Evolutionary conservation across 2,113 vertebrate genomes (phyloP), one percentile per base, ranked within the genome.

Genomic region (Eurypyga helias): DNA sequence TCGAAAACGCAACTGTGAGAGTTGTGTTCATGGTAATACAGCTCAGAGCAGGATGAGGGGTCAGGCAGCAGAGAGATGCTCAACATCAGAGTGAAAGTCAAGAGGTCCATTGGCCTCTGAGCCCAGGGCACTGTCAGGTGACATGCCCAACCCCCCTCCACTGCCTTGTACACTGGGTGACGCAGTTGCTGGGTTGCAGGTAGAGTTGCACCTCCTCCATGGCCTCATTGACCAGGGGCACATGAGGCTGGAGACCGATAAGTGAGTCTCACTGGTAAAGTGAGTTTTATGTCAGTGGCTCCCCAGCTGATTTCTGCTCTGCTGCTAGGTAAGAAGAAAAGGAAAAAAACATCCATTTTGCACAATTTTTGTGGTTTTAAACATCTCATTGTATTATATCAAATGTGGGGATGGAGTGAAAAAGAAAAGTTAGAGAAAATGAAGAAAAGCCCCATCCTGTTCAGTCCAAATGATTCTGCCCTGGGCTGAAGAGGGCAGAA

Each of bases 381-480:
- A 46, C 49, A 52, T 46, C 28, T 36, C 17, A 28, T 65, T 76
- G 34, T 83, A 25, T 81, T 54, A 11, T 10, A 46, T 49, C 45
- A 73, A n/a, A 80, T 64, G 31, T 49, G 36, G 36, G 62, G 64
- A 16, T 34, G n/a, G 46, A 16, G 17, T 84, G 83, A 83, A 62
- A 66, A 81, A 88, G 48, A 86, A 80, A 76, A 61, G 31, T 4
- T 48, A 90, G 20, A 52, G 64, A 93, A 89, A 87, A 94, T 33
- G 36, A 78, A 86, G 79, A 51, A 45, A 88, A 84, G 66, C 41
- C 46, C 15, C 55, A 48, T 58, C 67, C 43, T 90, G 54, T 65
- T 69, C n/a, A 83, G 52, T 67, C 87, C 34, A 91, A 81, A 89
- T 64, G n/a, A 43, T 75, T 87, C 65, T 91, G 65, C 65, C 60